phyloP scores from a whole-genome alignment of 2,888 invertebrate species.

The Folsomia candida region DNA sequence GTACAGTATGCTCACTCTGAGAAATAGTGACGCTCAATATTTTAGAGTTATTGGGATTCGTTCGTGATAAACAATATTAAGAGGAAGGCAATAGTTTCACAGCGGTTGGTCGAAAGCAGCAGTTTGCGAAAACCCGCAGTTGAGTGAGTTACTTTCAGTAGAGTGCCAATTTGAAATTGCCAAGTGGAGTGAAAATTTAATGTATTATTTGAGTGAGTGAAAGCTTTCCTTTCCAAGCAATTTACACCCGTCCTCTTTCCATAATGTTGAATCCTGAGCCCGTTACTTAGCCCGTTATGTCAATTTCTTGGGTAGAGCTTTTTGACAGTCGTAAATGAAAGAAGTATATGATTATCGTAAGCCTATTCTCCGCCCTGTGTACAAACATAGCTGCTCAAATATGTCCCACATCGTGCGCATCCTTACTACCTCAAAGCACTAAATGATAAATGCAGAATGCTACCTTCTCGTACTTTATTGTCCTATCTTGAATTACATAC shows the following conservation, averaged over 20 bases:
- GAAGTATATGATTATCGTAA: background rate
- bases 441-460: no score
- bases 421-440: no score
- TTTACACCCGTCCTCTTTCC: background rate
- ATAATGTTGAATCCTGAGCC: background rate
- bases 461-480: no score
- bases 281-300: background rate
- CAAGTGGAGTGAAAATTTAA: constrained; percentile 1
- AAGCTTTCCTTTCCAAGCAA: background rate
- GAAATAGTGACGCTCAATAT: background rate
- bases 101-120: background rate
- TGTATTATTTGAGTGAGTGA: constrained; percentile 6
- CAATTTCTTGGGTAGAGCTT: background rate
- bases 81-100: background rate
- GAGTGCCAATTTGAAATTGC: background rate
- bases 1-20: no score
- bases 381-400: no score
- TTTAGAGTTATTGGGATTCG: background rate
- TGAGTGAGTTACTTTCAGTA: background rate
- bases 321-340: background rate
- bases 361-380: no score
- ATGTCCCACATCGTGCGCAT: no score
- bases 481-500: no score
- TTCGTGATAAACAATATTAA: background rate
- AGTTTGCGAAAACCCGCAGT: background rate